phyloP scores from a whole-genome alignment of 2,888 invertebrate genomes.

The Volucella zonaria region DNA sequence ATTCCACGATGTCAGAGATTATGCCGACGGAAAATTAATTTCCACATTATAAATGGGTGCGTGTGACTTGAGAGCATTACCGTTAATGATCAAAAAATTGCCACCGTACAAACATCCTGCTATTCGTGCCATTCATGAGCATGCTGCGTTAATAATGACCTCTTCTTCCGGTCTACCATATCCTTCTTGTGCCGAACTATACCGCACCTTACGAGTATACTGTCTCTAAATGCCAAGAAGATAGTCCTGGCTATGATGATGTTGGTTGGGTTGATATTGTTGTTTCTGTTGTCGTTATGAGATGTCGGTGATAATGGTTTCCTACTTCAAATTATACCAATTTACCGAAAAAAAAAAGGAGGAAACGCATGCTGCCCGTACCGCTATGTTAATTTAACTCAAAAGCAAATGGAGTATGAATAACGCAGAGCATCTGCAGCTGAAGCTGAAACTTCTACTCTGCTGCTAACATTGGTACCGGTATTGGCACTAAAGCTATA shows the following conservation, averaged over 20 bases:
- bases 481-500: too few species aligned
- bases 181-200: neutral
- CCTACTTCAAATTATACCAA: neutral
- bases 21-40: constrained; percentile 68
- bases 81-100: constrained; percentile 57
- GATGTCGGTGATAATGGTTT: constrained; percentile 32
- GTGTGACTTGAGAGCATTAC: constrained; percentile 58
- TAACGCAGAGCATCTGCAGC: constrained; percentile 58
- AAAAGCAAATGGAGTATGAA: constrained; percentile 63
- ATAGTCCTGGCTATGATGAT: neutral
- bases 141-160: constrained; percentile 57
- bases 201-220: neutral
- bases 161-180: constrained; percentile 32
- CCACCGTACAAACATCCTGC: constrained; percentile 47
- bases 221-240: constrained; percentile 2
- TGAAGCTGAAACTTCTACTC: constrained; percentile 1
- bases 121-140: constrained; percentile 36
- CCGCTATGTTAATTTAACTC: constrained; percentile 53
- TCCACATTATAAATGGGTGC: constrained; percentile 63
- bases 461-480: too few species aligned
- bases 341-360: constrained; percentile 2
- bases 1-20: constrained; percentile 66
- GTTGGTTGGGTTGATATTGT: constrained; percentile 11
- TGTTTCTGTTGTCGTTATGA: constrained; percentile 4
- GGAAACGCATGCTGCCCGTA: constrained; percentile 17